Conservation (phyloP, 2,113 vertebrate genomes). For the Chionomys nivalis region DNA sequence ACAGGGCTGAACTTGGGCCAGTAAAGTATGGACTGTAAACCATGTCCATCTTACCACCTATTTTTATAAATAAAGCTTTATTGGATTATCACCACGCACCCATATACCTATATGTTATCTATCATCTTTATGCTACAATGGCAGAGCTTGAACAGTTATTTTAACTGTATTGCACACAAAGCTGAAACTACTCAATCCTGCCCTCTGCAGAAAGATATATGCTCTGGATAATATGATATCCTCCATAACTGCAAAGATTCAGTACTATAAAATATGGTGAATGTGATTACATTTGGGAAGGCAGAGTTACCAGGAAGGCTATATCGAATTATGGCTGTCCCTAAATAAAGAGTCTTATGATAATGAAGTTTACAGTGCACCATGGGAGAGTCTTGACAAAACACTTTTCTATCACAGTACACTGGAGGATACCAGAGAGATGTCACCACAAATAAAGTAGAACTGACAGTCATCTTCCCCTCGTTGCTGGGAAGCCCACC, state of each 20-base stretch:
- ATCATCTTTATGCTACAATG: not conserved
- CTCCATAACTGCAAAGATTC: not conserved
- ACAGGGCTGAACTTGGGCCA: not conserved
- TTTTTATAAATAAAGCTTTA: slow-evolving; percentile 1
- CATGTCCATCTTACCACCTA: not conserved
- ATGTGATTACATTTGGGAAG: not conserved
- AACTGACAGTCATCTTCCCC: not conserved
- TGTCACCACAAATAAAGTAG: not conserved
- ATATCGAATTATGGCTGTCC: slow-evolving; percentile 12
- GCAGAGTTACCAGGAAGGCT: not conserved
- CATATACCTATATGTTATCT: not conserved
- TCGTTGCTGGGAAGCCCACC: not conserved
- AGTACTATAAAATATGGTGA: not conserved
- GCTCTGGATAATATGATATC: not conserved
- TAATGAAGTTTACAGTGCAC: not conserved
- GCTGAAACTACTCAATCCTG: not conserved
- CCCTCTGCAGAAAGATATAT: not conserved
- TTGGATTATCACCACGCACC: not conserved
- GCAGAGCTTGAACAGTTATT: not conserved
- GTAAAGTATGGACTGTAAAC: not conserved
- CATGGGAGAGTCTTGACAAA: not conserved
- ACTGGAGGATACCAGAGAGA: not conserved
- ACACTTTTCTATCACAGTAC: not conserved
- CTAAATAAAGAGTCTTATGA: slow-evolving; percentile 43
- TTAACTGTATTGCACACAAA: not conserved